These are phyloP conservation scores for Aphodius granarius DNA, from an alignment of 2,888 invertebrate species.

Conservation along the genomic window DNA sequence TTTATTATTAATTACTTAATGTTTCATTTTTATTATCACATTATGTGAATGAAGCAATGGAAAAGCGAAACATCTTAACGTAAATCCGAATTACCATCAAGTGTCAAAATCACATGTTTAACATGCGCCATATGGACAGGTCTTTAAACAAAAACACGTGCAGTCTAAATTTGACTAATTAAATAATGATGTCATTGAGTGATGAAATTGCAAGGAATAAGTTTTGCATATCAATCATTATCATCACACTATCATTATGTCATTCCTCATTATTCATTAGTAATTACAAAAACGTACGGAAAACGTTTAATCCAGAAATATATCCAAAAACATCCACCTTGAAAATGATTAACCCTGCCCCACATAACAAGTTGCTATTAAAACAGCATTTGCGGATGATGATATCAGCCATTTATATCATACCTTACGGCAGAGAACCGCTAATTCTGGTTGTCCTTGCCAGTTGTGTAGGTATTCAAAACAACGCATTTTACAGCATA, in stretches of 20 bases:
- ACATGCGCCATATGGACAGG: background rate
- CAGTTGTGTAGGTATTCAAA: background rate
- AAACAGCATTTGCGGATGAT: slow-evolving; percentile 1
- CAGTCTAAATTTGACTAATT: background rate
- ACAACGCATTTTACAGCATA: background rate
- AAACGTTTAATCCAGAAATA: background rate
- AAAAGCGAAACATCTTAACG: background rate
- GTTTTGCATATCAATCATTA: background rate
- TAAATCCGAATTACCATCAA: background rate
- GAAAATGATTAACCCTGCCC: slow-evolving; percentile 19
- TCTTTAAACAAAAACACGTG: background rate
- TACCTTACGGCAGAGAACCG: background rate
- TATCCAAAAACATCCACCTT: background rate
- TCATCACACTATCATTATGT: no score
- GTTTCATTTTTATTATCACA: no score
- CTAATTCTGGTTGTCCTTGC: background rate
- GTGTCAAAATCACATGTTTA: background rate
- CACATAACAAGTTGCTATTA: slow-evolving; percentile 3
- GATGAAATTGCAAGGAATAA: background rate
- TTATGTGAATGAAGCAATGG: no score
- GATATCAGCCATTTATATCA: slow-evolving; percentile 3
- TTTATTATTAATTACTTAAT: no score
- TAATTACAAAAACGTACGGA: background rate
- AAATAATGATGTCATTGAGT: background rate
- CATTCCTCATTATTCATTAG: background rate